A percentile compares a stretch with the other conserved stretches of the same genome.
Conservation (phyloP, 2,113 vertebrate genomes). For the Aythya baeri region DNA sequence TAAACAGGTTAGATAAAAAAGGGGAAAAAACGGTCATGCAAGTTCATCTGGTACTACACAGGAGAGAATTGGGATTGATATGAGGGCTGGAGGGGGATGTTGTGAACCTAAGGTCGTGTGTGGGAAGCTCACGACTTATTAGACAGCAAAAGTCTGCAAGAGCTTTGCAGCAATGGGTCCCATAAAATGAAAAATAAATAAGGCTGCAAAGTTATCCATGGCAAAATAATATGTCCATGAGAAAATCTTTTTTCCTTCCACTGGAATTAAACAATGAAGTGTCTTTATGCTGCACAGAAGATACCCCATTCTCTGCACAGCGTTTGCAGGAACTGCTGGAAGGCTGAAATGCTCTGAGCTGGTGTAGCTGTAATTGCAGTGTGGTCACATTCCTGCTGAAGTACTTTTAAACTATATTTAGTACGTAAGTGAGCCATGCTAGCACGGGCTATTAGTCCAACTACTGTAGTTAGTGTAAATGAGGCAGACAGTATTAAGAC, state of each 20-base stretch:
- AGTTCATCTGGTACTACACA: neutral
- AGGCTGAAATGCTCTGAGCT: neutral
- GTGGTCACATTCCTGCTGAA: neutral
- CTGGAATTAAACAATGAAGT: neutral
- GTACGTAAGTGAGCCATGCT: neutral
- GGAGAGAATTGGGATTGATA: neutral
- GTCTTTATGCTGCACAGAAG: neutral
- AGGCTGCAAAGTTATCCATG: neutral
- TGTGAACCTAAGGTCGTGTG: rapidly evolving
- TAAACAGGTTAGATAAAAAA: neutral
- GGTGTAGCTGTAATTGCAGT: neutral
- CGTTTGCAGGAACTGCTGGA: neutral
- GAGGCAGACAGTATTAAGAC: neutral
- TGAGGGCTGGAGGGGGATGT: too few relatives aligned
- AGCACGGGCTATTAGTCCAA: neutral
- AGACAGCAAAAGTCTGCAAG: neutral
- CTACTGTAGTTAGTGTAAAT: neutral
- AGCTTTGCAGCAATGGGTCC: neutral
- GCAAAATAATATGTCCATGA: neutral
- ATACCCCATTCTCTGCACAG: neutral
- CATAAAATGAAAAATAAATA: neutral
- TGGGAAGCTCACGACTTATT: neutral
- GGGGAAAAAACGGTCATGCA: neutral
- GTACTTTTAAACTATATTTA: neutral
- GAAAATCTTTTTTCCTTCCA: neutral